Evolutionary conservation across 1,140 invertebrate species (phyloP).

Genomic region (Musca vetustissima): DNA sequence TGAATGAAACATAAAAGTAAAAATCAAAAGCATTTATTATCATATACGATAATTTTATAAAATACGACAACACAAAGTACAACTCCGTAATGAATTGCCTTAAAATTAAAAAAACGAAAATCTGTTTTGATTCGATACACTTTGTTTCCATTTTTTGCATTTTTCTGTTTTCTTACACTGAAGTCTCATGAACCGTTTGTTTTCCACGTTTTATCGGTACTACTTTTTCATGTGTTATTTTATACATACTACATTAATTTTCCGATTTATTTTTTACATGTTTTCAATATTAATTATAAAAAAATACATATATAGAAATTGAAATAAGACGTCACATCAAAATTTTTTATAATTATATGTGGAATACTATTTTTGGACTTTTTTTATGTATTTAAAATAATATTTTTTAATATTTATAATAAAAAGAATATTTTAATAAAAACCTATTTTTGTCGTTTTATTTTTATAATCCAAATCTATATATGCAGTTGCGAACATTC

Average conservation of each 20-base stretch:
- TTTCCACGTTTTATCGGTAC: neutral
- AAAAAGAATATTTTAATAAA: constrained; percentile 1
- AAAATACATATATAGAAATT: neutral
- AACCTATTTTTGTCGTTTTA: no score
- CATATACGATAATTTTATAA: neutral
- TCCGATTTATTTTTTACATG: neutral
- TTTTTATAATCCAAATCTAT: no score
- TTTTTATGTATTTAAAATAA: constrained; percentile 15
- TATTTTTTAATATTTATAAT: constrained; percentile 14
- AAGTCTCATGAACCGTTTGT: neutral
- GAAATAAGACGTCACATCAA: neutral
- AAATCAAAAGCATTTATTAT: constrained; percentile 14
- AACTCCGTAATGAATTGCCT: constrained; percentile 13
- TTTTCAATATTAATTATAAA: neutral
- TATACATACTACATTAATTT: neutral
- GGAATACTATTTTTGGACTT: constrained; percentile 12
- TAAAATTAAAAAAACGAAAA: neutral
- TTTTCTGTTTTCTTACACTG: neutral
- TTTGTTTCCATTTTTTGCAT: neutral
- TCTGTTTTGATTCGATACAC: neutral
- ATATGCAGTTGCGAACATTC: no score
- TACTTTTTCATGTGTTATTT: neutral
- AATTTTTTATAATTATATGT: neutral
- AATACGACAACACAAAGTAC: constrained; percentile 6
- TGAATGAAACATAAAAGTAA: neutral